Evolutionary conservation across 1,140 invertebrate species (phyloP).

Genomic region (Centruroides sculpturatus): DNA sequence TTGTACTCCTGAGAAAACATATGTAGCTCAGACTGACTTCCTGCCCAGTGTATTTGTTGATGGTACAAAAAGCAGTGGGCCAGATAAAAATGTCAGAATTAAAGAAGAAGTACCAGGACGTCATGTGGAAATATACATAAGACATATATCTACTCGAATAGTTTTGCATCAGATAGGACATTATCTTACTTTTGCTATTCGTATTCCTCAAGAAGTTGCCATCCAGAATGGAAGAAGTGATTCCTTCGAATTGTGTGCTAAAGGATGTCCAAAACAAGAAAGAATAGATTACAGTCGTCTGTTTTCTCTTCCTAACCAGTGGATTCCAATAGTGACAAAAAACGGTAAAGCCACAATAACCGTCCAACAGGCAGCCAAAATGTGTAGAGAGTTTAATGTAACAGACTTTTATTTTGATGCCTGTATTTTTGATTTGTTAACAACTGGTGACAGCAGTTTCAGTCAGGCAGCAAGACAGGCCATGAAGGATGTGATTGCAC

Average conservation of each 20-base stretch:
- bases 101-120: constrained; percentile 22
- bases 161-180: constrained; percentile 34
- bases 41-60: constrained; percentile 32
- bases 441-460: constrained; percentile 35
- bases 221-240: constrained; percentile 18
- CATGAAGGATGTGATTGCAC: constrained; percentile 27
- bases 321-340: constrained; percentile 16
- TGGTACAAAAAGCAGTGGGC: constrained; percentile 26
- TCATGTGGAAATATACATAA: constrained; percentile 36
- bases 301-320: constrained; percentile 10
- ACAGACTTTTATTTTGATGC: constrained; percentile 42
- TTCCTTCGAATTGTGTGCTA: constrained; percentile 34
- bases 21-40: constrained; percentile 34
- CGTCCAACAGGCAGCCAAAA: constrained; percentile 21
- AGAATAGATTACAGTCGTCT: constrained; percentile 30
- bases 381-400: constrained; percentile 29
- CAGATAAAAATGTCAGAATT: constrained; percentile 21
- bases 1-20: constrained; percentile 35
- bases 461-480: constrained; percentile 33
- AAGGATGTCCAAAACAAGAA: constrained; percentile 37
- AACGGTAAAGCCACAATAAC: constrained; percentile 15
- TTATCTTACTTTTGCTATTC: constrained; percentile 38
- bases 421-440: constrained; percentile 43
- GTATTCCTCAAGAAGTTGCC: constrained; percentile 33
- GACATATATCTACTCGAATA: constrained; percentile 35